phyloP scores from a whole-genome alignment of 2,797 vertebrate genomes.

The Myotis daubentonii region DNA sequence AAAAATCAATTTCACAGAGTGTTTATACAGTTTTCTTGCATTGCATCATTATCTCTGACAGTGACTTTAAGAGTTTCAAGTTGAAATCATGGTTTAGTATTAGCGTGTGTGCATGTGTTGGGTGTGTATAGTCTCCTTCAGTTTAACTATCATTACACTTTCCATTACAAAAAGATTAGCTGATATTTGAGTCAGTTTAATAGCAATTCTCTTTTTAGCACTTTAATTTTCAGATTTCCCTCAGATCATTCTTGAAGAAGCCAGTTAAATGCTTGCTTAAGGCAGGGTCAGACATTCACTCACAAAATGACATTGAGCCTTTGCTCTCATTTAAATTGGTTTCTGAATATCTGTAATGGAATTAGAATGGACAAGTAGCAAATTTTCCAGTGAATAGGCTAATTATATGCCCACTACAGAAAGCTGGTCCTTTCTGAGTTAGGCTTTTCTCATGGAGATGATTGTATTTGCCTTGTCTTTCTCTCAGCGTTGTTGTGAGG shows the following conservation, averaged over 20 bases:
- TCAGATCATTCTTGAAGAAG: background rate
- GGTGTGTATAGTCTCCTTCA: conserved; percentile 12
- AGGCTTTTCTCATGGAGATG: background rate
- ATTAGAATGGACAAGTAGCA: background rate
- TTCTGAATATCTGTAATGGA: background rate
- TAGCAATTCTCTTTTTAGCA: background rate
- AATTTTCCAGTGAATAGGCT: background rate
- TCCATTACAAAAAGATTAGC: background rate
- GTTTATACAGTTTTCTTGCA: background rate
- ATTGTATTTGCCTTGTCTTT: background rate
- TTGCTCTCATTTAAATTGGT: background rate
- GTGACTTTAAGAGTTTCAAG: background rate
- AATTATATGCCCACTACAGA: background rate
- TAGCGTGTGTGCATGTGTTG: background rate
- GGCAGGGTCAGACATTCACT: background rate
- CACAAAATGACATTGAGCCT: background rate
- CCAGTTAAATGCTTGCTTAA: background rate
- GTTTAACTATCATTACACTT: conserved; percentile 10
- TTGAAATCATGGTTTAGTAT: background rate
- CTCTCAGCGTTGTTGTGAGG: background rate
- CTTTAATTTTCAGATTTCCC: conserved; percentile 31
- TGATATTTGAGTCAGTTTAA: background rate
- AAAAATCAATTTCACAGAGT: background rate
- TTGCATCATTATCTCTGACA: background rate
- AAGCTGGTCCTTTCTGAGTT: background rate